These are phyloP conservation scores for Nothoprocta pentlandii DNA, from an alignment of 2,113 vertebrate species.

Conservation along the genomic window DNA sequence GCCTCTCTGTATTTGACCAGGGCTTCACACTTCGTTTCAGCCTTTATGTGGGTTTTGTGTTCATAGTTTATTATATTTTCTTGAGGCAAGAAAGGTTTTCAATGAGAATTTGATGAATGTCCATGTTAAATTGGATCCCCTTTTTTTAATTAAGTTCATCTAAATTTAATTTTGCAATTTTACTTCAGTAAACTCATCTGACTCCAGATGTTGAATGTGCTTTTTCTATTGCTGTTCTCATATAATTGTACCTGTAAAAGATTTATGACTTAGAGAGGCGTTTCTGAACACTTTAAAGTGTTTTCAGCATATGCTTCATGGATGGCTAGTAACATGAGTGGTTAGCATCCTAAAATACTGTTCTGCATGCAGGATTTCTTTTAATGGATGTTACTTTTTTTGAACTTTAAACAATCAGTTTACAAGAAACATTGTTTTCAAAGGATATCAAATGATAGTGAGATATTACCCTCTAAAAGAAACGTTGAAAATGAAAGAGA, in stretches of 20 bases:
- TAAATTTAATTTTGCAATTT: constrained; percentile 90
- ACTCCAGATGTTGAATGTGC: constrained; percentile 85
- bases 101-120: constrained; percentile 81
- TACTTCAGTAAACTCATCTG: constrained; percentile 83
- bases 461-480: background rate
- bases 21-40: constrained; percentile 72
- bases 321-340: constrained; percentile 70
- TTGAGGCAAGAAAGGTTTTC: constrained; percentile 70
- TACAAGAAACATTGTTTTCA: constrained; percentile 49
- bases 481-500: constrained; percentile 13
- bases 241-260: constrained; percentile 86
- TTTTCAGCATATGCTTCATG: constrained; percentile 75
- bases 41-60: constrained; percentile 61
- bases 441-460: constrained; percentile 32
- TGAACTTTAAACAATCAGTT: constrained; percentile 69
- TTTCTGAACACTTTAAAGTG: constrained; percentile 75
- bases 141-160: constrained; percentile 88
- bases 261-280: constrained; percentile 83
- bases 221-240: constrained; percentile 79
- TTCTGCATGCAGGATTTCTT: constrained; percentile 45
- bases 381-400: constrained; percentile 59
- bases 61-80: constrained; percentile 73
- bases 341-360: constrained; percentile 62
- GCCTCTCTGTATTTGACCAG: constrained; percentile 47
- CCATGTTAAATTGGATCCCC: constrained; percentile 78